A percentile compares a stretch with the other conserved stretches of the same genome.
phyloP scores from a whole-genome alignment of 2,888 invertebrate genomes.

The Ormyrus thymus region DNA sequence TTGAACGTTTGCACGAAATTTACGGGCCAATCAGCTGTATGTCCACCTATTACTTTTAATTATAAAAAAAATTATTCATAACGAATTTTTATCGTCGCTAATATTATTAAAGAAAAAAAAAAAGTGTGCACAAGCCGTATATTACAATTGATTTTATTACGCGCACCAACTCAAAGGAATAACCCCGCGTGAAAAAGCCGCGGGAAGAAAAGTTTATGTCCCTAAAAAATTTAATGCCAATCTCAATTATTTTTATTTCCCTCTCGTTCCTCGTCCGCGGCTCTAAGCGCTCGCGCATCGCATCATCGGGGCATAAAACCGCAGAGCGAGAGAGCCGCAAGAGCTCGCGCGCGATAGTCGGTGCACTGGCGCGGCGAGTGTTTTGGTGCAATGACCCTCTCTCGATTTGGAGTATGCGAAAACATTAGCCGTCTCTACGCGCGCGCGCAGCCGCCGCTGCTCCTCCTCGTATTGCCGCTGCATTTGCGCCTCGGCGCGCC shows the following conservation, averaged over 20 bases:
- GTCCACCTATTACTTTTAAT: no score
- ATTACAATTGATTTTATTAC: no score
- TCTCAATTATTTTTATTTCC: no score
- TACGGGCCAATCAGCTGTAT: no score
- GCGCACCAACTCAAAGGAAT: no score
- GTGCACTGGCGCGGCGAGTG: slow-evolving; percentile 56
- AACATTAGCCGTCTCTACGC: slow-evolving; percentile 41
- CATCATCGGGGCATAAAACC: neutral
- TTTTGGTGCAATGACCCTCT: slow-evolving; percentile 72
- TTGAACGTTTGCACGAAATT: no score
- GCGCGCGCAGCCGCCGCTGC: neutral
- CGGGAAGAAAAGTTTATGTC: neutral
- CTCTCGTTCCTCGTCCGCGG: no score
- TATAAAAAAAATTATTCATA: no score
- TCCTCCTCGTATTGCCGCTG: slow-evolving; percentile 19
- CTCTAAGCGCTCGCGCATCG: neutral
- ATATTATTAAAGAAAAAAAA: no score
- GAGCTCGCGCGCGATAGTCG: slow-evolving; percentile 1
- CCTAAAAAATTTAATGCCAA: neutral
- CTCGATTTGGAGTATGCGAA: slow-evolving; percentile 58
- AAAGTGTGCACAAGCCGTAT: no score
- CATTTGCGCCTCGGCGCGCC: slow-evolving; percentile 44
- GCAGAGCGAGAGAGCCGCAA: neutral
- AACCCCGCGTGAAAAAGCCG: no score
- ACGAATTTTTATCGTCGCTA: no score